phyloP scores from a whole-genome alignment of 2,797 vertebrate genomes.

The Gymnopithys bicolor region DNA sequence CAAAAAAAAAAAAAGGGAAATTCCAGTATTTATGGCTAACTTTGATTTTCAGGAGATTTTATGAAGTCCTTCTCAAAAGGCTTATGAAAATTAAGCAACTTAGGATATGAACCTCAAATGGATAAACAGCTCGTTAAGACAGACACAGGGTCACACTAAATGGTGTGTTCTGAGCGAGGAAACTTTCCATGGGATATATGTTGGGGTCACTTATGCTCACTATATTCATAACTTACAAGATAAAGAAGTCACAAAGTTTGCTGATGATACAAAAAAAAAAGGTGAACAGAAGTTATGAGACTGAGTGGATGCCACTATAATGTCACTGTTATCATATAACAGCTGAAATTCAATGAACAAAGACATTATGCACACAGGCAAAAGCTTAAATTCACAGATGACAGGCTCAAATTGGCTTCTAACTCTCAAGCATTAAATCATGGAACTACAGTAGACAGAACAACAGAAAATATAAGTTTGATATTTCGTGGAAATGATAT shows the following conservation, averaged over 20 bases:
- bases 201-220: background rate
- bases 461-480: background rate
- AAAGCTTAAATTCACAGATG: background rate
- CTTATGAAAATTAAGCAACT: background rate
- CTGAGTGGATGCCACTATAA: background rate
- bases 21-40: background rate
- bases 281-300: background rate
- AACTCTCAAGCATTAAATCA: background rate
- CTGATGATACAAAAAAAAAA: background rate
- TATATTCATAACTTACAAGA: background rate
- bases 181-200: background rate
- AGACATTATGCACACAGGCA: background rate
- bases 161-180: background rate
- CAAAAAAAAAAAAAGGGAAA: slow-evolving; percentile 5
- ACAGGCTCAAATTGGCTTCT: background rate
- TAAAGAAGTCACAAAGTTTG: background rate
- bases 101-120: background rate
- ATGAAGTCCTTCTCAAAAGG: background rate
- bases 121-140: background rate
- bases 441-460: background rate
- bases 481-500: background rate
- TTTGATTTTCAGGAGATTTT: slow-evolving; percentile 3
- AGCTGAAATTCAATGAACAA: background rate
- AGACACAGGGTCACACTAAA: background rate
- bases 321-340: background rate